Percentiles rank a stretch among this genome's conserved stretches.
These are phyloP conservation scores for Archaeoteleia sp. DNA, from an alignment of 2,888 invertebrate genomes.

Conservation along the genomic window DNA sequence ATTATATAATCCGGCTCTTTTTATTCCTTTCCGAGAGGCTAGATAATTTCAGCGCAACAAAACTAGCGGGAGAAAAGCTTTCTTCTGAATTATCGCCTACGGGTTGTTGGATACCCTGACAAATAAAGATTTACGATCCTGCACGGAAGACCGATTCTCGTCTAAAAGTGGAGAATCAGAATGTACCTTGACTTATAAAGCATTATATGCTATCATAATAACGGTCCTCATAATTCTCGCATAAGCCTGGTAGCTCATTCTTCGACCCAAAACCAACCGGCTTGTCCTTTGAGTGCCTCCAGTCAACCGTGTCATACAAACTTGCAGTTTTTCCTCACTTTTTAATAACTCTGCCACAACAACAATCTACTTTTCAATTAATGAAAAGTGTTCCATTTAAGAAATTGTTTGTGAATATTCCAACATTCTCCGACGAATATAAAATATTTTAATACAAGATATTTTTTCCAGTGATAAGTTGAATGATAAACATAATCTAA, in stretches of 20 bases:
- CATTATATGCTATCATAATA: constrained; percentile 29
- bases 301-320: constrained; percentile 12
- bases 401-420: too few species aligned
- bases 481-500: too few species aligned
- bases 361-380: not conserved
- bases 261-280: constrained; percentile 14
- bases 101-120: constrained; percentile 8
- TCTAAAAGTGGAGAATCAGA: constrained; percentile 12
- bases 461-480: too few species aligned
- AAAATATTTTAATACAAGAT: too few species aligned
- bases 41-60: constrained; percentile 10
- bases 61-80: constrained; percentile 16
- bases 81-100: constrained; percentile 8
- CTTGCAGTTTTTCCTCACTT: constrained; percentile 6
- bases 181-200: constrained; percentile 18
- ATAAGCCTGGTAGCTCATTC: constrained; percentile 34
- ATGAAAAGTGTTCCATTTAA: too few species aligned
- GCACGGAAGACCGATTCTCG: constrained; percentile 4
- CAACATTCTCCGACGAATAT: too few species aligned
- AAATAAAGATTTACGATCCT: constrained; percentile 34
- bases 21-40: not conserved
- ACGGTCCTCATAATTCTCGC: constrained; percentile 35
- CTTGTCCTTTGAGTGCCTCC: constrained; percentile 10
- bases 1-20: too few species aligned
- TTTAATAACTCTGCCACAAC: constrained; percentile 13